Percentiles rank a stretch among this genome's conserved stretches.
Conservation (phyloP, 2,888 invertebrate species). For the Leptinotarsa tumamoca region DNA sequence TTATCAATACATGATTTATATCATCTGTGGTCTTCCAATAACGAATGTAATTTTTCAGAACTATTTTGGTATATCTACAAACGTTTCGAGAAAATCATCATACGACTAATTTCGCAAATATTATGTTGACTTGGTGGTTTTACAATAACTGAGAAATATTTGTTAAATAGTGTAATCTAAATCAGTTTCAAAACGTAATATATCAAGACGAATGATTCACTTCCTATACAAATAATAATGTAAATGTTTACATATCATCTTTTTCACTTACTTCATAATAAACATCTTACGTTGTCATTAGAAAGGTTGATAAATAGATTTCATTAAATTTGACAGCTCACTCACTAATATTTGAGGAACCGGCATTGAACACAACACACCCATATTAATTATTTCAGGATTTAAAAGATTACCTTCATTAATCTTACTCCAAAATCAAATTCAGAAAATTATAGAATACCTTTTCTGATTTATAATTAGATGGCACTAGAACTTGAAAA, state of each 20-base stretch:
- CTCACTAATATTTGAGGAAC: slow-evolving; percentile 20
- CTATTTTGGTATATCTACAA: no score
- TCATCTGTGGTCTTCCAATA: no score
- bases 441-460: slow-evolving; percentile 18
- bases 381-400: slow-evolving; percentile 18
- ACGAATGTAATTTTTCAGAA: no score
- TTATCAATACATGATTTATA: no score
- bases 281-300: neutral
- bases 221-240: neutral
- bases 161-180: no score
- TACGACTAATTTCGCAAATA: no score
- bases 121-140: no score
- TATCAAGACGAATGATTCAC: neutral
- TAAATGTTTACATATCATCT: slow-evolving; percentile 7
- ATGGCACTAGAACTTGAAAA: slow-evolving; percentile 1
- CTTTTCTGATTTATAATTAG: slow-evolving; percentile 11
- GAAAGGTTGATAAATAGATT: slow-evolving; percentile 5
- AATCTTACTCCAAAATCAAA: slow-evolving; percentile 19
- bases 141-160: no score
- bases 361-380: slow-evolving; percentile 15
- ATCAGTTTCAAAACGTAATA: neutral
- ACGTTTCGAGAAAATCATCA: no score
- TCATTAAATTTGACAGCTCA: slow-evolving; percentile 17
- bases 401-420: slow-evolving; percentile 5
- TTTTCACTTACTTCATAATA: neutral